phyloP scores from a whole-genome alignment of 2,113 vertebrate species.

The Drymodes brunneopygia region DNA sequence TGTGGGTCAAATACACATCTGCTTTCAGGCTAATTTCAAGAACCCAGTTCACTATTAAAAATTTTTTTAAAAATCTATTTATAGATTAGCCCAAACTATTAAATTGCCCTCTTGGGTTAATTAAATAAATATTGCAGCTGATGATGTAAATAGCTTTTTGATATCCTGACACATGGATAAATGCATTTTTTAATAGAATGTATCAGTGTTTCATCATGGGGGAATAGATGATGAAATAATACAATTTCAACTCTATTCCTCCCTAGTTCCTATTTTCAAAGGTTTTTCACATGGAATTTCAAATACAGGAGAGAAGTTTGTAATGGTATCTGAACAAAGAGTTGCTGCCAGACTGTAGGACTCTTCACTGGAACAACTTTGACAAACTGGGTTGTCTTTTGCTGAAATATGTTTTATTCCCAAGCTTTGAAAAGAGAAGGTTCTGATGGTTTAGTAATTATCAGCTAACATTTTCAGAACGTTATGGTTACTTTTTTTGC shows the following conservation, averaged over 20 bases:
- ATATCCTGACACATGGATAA: background rate
- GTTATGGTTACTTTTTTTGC: background rate
- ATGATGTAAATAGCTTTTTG: background rate
- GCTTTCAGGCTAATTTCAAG: conserved; percentile 22
- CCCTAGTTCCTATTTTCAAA: background rate
- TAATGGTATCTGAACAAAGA: background rate
- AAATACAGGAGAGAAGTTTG: background rate
- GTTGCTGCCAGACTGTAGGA: background rate
- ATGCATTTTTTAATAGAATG: background rate
- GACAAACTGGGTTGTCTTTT: background rate
- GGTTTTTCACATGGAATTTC: background rate
- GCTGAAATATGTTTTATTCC: background rate
- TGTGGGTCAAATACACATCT: conserved; percentile 43
- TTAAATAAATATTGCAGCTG: background rate
- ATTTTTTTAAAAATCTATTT: background rate
- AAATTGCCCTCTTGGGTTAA: background rate
- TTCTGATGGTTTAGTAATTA: background rate
- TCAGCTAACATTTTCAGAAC: background rate
- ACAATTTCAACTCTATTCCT: background rate
- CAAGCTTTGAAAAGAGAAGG: background rate
- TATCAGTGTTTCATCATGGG: background rate
- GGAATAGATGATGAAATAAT: background rate
- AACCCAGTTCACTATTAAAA: background rate
- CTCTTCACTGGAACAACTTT: background rate
- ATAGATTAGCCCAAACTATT: background rate